Conservation (phyloP, 2,797 vertebrate species). For the Tapirus indicus region DNA sequence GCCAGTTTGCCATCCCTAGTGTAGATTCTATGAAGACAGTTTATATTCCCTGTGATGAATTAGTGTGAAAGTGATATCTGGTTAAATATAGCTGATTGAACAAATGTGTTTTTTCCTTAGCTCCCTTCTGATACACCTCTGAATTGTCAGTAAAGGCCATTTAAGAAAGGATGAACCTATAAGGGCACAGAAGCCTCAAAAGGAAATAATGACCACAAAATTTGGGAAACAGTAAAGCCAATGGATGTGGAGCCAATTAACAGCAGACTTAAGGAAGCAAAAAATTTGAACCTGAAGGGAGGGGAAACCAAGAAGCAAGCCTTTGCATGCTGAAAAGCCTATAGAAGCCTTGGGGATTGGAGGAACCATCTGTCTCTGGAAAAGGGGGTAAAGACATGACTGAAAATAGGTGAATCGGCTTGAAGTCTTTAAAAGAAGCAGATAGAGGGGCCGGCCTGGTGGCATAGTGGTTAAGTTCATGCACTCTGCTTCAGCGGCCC, state of each 20-base stretch:
- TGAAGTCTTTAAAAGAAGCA: background rate
- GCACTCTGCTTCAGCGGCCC: no score
- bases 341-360: no score
- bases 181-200: background rate
- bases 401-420: background rate
- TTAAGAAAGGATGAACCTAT: background rate
- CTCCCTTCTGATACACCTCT: background rate
- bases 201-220: background rate
- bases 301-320: background rate
- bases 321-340: background rate
- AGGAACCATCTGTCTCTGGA: background rate
- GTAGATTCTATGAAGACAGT: background rate
- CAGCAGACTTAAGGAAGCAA: background rate
- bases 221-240: background rate
- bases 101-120: background rate
- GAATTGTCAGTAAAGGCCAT: background rate
- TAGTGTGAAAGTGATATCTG: background rate
- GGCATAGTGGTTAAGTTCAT: no score
- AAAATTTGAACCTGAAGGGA: background rate
- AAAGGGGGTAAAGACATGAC: background rate
- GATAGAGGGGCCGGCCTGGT: no score
- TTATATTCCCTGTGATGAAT: background rate
- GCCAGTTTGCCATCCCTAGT: background rate
- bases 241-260: background rate
- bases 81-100: constrained; percentile 16